Evolutionary conservation across 2,113 vertebrate genomes (phyloP), one percentile per base, ranked within the genome.

Genomic region (Casuarius casuarius): DNA sequence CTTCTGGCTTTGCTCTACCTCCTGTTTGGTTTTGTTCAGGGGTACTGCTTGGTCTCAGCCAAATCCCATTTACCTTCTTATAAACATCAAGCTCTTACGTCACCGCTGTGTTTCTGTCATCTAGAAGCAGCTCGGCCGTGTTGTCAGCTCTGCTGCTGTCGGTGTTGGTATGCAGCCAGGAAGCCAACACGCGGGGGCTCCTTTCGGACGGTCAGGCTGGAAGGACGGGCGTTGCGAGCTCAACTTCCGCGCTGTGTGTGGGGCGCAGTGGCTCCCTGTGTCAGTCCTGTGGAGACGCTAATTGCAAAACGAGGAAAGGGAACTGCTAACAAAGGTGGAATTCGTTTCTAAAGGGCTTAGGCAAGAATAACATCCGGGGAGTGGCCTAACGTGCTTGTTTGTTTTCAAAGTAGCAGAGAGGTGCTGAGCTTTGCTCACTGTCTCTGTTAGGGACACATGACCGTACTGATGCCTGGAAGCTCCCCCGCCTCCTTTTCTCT

Each of bases 191-290:
- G 20, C 14, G 9, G 10, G 13, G 48, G 13, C 33, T 52, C 16
- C 17, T 35, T 21, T 51, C 35, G 38, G 49, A 9, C 38, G 9
- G 38, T 17, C 35, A 5, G 40, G 16, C 79, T 23, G 21, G 51
- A 23, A 14, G 67, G 67, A 12, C 46, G 7, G 25, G 63, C 19
- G 33, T 21, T 0, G 0, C 0, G 0, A 56, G 68, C 56, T 66
- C 21, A 48, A 48, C 33, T 0, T 0, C 46, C 46, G 19, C 46
- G 9, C 58, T 23, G n/a, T 40, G 35, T 28, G 48, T 21, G 29
- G 49, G 4, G 18, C 65, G 17, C 6, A 11, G 40, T 63, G 74
- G 1, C 63, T 68, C 52, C 17, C 33, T 52, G 2, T 5, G 1
- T 0, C 4, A 1, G 65, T 23, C 15, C 0, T 19, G 0, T 8